phyloP scores from a whole-genome alignment of 2,888 invertebrate genomes.

The Phyto melanocephala region DNA sequence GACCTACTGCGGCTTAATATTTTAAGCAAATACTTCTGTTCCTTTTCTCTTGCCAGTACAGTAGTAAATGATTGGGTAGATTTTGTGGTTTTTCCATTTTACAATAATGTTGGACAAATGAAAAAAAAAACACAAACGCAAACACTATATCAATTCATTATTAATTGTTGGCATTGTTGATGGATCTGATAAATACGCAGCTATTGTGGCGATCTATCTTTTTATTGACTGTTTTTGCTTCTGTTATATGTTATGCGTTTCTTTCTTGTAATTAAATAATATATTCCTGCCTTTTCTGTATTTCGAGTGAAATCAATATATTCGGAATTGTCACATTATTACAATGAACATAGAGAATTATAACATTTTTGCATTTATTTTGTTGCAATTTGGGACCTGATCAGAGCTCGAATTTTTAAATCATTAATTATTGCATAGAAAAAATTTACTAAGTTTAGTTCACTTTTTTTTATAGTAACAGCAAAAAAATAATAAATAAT shows the following conservation, averaged over 20 bases:
- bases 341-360: neutral
- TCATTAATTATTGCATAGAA: too few relatives aligned
- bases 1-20: neutral
- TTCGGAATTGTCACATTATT: slow-evolving; percentile 21
- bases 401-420: too few relatives aligned
- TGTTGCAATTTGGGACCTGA: too few relatives aligned
- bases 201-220: slow-evolving; percentile 15
- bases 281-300: too few relatives aligned
- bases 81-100: slow-evolving; percentile 54
- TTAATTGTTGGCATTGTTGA: slow-evolving; percentile 48
- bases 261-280: slow-evolving; percentile 21
- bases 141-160: slow-evolving; percentile 33
- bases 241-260: neutral
- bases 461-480: too few relatives aligned
- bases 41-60: neutral
- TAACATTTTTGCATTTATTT: neutral
- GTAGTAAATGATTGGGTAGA: slow-evolving; percentile 52
- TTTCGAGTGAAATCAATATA: too few relatives aligned
- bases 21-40: neutral
- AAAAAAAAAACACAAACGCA: slow-evolving; percentile 7
- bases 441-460: too few relatives aligned
- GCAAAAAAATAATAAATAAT: too few relatives aligned
- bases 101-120: slow-evolving; percentile 14
- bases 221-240: neutral
- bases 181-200: slow-evolving; percentile 18